phyloP scores from a whole-genome alignment of 35 echinoderm and acorn worm species.

The Ophiothrix spiculata region DNA sequence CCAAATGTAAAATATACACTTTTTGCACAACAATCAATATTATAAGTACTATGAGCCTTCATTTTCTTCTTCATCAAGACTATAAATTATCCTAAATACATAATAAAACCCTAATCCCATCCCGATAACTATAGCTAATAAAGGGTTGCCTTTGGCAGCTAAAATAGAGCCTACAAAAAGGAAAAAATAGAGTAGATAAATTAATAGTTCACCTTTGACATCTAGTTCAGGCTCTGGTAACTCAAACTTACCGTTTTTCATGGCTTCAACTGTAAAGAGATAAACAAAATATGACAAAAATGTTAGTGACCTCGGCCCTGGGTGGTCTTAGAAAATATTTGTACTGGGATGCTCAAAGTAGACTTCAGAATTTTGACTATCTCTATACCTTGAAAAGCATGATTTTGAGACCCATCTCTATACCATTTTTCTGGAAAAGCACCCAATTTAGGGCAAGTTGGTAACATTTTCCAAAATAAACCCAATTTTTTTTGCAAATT shows the following conservation, averaged over 20 bases:
- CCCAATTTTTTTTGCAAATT: too few species aligned
- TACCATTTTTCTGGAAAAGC: too few species aligned
- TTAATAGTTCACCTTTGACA: slow-evolving; percentile 72
- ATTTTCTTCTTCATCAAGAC: neutral
- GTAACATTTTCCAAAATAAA: too few species aligned
- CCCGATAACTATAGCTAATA: slow-evolving; percentile 67
- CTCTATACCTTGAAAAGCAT: too few species aligned
- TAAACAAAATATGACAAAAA: slow-evolving; percentile 17
- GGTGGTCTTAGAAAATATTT: too few species aligned
- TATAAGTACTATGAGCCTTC: neutral
- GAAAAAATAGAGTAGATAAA: slow-evolving; percentile 90
- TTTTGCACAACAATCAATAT: too few species aligned
- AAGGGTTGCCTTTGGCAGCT: slow-evolving; percentile 69
- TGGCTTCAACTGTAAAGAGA: slow-evolving; percentile 63
- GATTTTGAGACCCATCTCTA: too few species aligned
- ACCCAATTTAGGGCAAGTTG: too few species aligned
- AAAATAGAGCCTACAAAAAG: slow-evolving; percentile 79
- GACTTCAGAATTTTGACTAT: too few species aligned
- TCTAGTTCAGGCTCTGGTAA: slow-evolving; percentile 40
- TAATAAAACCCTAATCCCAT: slow-evolving; percentile 72
- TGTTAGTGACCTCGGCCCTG: neutral
- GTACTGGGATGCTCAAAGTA: too few species aligned
- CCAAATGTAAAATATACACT: too few species aligned
- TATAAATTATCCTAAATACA: slow-evolving; percentile 41
- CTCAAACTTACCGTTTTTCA: slow-evolving; percentile 22